phyloP scores from a whole-genome alignment of 1,140 invertebrate genomes.

The Drosophila seguyi region DNA sequence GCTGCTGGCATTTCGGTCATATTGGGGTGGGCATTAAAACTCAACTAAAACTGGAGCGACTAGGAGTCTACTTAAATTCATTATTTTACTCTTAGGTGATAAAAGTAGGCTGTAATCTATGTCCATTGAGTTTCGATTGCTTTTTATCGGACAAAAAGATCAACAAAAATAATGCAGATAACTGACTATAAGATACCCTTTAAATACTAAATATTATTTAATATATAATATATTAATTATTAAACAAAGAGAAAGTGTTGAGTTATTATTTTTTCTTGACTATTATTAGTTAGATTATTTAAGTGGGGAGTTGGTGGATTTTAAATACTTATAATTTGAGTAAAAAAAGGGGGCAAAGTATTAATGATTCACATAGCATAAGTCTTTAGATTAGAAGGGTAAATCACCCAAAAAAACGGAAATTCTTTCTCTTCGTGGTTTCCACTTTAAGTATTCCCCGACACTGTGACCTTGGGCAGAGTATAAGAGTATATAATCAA shows the following conservation, averaged over 20 bases:
- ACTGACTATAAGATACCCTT: neutral
- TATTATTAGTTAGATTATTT: neutral
- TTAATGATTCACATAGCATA: neutral
- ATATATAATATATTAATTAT: neutral
- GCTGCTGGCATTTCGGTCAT: neutral
- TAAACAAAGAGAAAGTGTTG: no score
- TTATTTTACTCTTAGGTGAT: neutral
- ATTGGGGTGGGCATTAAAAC: constrained; percentile 6
- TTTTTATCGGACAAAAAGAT: constrained; percentile 5
- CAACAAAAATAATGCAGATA: neutral
- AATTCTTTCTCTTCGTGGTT: constrained; percentile 7
- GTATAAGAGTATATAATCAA: constrained; percentile 22
- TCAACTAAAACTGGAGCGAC: constrained; percentile 1
- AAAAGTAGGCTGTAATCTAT: constrained; percentile 2
- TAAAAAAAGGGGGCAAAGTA: neutral
- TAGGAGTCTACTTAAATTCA: neutral
- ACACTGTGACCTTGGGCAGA: neutral
- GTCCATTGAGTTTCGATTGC: neutral
- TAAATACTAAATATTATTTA: neutral
- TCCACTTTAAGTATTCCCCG: neutral
- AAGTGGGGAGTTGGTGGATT: neutral
- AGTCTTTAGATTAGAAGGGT: constrained; percentile 6
- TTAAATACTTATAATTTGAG: neutral
- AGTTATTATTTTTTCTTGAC: no score
- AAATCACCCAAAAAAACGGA: constrained; percentile 5